A percentile compares a stretch with the other conserved stretches of the same genome.
These are phyloP conservation scores for Phenacoccus solenopsis DNA, from an alignment of 1,140 invertebrate species.

Conservation along the genomic window DNA sequence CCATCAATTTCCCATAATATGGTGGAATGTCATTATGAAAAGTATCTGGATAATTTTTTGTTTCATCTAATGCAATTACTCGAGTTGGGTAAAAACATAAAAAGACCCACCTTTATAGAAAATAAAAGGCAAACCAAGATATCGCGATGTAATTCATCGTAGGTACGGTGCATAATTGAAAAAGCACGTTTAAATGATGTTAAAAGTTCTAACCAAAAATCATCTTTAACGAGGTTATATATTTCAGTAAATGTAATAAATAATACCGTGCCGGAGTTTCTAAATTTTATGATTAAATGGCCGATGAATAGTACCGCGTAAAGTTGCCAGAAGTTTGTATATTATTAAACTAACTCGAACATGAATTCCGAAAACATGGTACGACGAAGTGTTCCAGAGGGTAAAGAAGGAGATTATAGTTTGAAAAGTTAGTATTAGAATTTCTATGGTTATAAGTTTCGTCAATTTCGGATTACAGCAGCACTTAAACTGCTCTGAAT, in stretches of 20 bases:
- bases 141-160: no score
- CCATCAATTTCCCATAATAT: no score
- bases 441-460: constrained; percentile 3
- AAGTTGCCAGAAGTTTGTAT: not conserved
- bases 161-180: no score
- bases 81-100: no score
- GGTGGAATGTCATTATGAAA: no score
- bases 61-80: no score
- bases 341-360: not conserved
- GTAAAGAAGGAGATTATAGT: not conserved
- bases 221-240: not conserved
- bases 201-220: not conserved
- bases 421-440: constrained; percentile 3
- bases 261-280: not conserved
- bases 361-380: not conserved
- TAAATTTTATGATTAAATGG: not conserved
- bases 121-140: no score
- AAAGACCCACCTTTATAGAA: no score
- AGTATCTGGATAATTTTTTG: no score
- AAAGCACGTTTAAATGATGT: no score
- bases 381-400: not conserved
- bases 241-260: not conserved
- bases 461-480: constrained; percentile 1
- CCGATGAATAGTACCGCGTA: not conserved
- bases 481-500: not conserved